Percentiles rank a stretch among this genome's conserved stretches.
phyloP scores from a whole-genome alignment of 2,113 vertebrate genomes.

The Thermophis baileyi region DNA sequence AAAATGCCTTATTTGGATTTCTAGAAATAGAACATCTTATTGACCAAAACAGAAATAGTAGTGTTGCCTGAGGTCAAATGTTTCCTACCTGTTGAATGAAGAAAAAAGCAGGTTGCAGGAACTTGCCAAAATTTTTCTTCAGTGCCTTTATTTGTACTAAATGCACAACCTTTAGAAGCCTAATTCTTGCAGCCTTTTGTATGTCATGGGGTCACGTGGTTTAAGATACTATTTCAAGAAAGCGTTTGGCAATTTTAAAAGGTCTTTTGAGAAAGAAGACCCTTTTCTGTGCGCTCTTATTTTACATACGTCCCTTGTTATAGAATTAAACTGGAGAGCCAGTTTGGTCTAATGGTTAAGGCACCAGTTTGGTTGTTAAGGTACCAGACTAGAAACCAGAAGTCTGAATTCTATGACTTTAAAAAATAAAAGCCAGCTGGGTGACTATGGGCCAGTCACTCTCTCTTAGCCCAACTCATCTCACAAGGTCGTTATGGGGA shows the following conservation, averaged over 20 bases:
- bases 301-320: slow-evolving; percentile 56
- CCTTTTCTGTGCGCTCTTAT: slow-evolving; percentile 53
- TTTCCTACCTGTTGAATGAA: slow-evolving; percentile 67
- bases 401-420: not conserved
- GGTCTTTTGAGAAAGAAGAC: slow-evolving; percentile 59
- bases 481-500: not conserved
- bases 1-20: slow-evolving; percentile 45
- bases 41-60: slow-evolving; percentile 57
- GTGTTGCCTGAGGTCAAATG: slow-evolving; percentile 41
- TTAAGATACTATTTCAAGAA: slow-evolving; percentile 68
- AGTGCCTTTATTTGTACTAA: slow-evolving; percentile 53
- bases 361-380: not conserved
- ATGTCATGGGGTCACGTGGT: slow-evolving; percentile 26
- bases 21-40: slow-evolving; percentile 57
- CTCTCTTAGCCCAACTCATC: not conserved
- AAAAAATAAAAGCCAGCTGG: not conserved
- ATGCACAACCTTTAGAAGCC: slow-evolving; percentile 41
- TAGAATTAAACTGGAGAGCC: slow-evolving; percentile 31
- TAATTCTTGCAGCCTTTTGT: slow-evolving; percentile 62
- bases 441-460: not conserved
- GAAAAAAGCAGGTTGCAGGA: slow-evolving; percentile 35
- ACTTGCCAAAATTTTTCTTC: slow-evolving; percentile 48
- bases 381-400: not conserved
- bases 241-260: slow-evolving; percentile 66
- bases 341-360: no score